These are phyloP conservation scores for Paradoxurus hermaphroditus DNA, from an alignment of 2,113 vertebrate species.

Conservation along the genomic window DNA sequence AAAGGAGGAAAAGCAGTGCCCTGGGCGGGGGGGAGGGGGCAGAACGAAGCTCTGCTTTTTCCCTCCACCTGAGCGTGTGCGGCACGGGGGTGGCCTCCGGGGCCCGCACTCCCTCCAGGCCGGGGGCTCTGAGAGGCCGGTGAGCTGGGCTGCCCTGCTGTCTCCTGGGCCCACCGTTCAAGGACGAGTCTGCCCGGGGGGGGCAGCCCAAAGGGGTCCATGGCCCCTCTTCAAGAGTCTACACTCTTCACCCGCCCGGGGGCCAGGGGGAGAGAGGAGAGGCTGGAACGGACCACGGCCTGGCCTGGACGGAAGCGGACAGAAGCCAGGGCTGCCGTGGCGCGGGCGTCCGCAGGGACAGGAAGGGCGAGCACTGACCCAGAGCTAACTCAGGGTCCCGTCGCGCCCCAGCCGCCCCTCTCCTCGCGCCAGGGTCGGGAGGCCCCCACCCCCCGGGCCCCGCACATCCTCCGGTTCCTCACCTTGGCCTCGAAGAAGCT, in stretches of 20 bases:
- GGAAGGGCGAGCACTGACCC: neutral
- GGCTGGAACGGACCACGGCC: neutral
- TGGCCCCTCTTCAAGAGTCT: neutral
- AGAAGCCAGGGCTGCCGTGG: accelerated
- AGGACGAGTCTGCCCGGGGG: neutral
- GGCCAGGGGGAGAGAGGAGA: neutral
- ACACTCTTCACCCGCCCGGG: accelerated
- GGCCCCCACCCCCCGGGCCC: neutral
- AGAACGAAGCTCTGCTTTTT: neutral
- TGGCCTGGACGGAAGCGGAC: neutral
- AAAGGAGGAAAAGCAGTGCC: neutral
- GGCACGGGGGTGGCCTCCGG: neutral
- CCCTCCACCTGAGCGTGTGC: neutral
- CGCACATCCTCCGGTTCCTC: constrained; percentile 38
- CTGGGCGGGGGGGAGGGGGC: neutral
- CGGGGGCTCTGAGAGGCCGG: accelerated
- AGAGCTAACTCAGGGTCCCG: neutral
- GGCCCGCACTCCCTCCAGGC: neutral
- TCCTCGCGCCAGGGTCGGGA: accelerated
- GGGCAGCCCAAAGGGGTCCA: neutral
- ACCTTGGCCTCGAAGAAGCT: constrained; percentile 98
- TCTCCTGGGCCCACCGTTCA: neutral
- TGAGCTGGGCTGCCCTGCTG: neutral
- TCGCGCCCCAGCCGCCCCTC: too few relatives aligned
- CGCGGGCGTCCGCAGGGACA: neutral